These are phyloP conservation scores for Falco novaeseelandiae DNA, from an alignment of 2,797 vertebrate genomes.

Conservation along the genomic window DNA sequence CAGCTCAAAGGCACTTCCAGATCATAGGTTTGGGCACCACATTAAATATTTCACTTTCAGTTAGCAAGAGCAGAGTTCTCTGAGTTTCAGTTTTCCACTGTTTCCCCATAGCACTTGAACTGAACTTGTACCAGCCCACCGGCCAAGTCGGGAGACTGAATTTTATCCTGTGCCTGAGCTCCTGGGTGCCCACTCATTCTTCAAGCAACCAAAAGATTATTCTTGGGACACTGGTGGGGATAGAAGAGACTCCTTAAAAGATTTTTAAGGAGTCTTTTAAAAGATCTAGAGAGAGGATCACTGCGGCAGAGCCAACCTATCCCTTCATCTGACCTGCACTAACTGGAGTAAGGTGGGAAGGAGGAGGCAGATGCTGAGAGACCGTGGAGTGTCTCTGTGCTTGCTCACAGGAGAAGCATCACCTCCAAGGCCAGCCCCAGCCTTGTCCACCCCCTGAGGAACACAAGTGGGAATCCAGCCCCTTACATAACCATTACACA, in stretches of 20 bases:
- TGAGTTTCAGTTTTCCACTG: neutral
- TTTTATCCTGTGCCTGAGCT: neutral
- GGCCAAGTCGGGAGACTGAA: fast-evolving
- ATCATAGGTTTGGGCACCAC: neutral
- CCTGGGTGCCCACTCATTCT: neutral
- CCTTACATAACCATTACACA: neutral
- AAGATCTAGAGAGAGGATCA: neutral
- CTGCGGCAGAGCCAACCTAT: neutral
- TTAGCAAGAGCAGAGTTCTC: neutral
- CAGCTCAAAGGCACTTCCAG: neutral
- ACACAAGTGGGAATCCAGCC: neutral
- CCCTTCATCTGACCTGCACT: neutral
- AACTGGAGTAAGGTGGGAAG: neutral
- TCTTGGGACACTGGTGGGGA: neutral
- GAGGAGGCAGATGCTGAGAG: neutral
- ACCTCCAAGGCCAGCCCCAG: neutral
- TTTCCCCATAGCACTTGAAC: neutral
- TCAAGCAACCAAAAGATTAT: neutral
- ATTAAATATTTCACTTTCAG: neutral
- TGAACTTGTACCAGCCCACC: neutral
- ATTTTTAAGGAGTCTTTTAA: too few relatives aligned
- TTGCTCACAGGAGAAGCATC: neutral
- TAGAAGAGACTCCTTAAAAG: neutral
- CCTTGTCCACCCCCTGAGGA: neutral
- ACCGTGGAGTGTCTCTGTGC: neutral